Conservation (phyloP, 2,797 vertebrate species). For the Choloepus didactylus region DNA sequence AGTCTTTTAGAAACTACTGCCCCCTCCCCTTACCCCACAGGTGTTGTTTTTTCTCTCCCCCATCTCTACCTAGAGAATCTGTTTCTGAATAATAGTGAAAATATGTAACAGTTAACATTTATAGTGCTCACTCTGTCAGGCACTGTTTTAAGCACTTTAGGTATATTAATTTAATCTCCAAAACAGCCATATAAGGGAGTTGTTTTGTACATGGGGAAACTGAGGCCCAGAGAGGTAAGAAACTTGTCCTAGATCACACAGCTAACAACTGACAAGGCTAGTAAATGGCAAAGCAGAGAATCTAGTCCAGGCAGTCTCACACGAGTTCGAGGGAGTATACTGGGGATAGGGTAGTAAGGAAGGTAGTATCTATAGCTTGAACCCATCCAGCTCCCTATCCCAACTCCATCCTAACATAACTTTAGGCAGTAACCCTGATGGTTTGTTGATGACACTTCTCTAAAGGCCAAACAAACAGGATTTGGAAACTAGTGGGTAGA, state of each 20-base stretch:
- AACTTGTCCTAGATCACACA: conserved; percentile 22
- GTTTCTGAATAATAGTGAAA: conserved; percentile 34
- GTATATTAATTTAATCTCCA: conserved; percentile 6
- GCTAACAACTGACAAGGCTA: not conserved
- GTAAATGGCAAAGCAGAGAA: not conserved
- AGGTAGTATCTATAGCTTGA: conserved; percentile 15
- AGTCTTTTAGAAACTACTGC: not conserved
- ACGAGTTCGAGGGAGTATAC: not conserved
- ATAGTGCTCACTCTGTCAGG: conserved; percentile 2
- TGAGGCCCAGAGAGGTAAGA: conserved; percentile 5
- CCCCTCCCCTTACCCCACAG: not conserved
- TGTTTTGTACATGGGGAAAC: conserved; percentile 55
- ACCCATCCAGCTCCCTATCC: not conserved
- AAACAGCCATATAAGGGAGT: not conserved
- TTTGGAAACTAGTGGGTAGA: conserved; percentile 25
- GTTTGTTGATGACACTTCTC: not conserved
- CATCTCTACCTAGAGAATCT: conserved; percentile 20
- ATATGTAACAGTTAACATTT: conserved; percentile 10
- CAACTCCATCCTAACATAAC: not conserved
- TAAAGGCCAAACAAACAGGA: conserved; percentile 6
- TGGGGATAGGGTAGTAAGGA: not conserved
- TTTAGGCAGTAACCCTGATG: not conserved
- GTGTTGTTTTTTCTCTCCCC: conserved; percentile 50
- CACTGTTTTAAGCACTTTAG: conserved; percentile 20
- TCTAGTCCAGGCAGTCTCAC: not conserved